These are phyloP conservation scores for Puffinus mauretanicus DNA, from an alignment of 2,113 vertebrate genomes.

Conservation along the genomic window DNA sequence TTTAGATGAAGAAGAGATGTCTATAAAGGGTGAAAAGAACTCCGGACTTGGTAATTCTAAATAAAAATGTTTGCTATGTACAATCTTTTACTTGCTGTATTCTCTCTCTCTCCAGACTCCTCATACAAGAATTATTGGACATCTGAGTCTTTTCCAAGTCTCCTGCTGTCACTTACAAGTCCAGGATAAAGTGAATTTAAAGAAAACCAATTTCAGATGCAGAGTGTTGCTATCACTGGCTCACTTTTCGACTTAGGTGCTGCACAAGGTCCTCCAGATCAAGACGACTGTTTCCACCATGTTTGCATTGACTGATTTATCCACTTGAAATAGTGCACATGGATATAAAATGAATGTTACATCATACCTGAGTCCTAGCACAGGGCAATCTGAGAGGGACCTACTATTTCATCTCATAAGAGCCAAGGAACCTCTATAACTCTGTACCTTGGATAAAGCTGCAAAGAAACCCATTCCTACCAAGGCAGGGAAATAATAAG, in stretches of 20 bases:
- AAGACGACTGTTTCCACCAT: not conserved
- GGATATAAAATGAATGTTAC: not conserved
- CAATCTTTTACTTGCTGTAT: not conserved
- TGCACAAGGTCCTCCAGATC: not conserved
- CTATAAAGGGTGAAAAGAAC: not conserved
- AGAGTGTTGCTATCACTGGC: not conserved
- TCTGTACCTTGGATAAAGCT: not conserved
- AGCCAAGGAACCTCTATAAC: not conserved
- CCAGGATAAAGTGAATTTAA: not conserved
- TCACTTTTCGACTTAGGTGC: not conserved
- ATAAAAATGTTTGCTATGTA: not conserved
- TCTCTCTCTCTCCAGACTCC: not conserved
- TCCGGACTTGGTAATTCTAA: not conserved
- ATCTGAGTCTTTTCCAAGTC: not conserved
- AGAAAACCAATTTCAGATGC: not conserved
- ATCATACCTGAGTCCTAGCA: not conserved
- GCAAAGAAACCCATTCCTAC: not conserved
- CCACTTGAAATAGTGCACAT: not conserved
- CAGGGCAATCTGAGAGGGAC: not conserved
- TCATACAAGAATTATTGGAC: not conserved
- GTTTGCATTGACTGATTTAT: not conserved
- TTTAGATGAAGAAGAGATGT: not conserved
- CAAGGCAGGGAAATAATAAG: not conserved
- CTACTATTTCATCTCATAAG: not conserved
- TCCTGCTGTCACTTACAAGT: not conserved